These are phyloP conservation scores for Anagyrus pseudococci DNA, from an alignment of 2,888 invertebrate species.

Conservation along the genomic window DNA sequence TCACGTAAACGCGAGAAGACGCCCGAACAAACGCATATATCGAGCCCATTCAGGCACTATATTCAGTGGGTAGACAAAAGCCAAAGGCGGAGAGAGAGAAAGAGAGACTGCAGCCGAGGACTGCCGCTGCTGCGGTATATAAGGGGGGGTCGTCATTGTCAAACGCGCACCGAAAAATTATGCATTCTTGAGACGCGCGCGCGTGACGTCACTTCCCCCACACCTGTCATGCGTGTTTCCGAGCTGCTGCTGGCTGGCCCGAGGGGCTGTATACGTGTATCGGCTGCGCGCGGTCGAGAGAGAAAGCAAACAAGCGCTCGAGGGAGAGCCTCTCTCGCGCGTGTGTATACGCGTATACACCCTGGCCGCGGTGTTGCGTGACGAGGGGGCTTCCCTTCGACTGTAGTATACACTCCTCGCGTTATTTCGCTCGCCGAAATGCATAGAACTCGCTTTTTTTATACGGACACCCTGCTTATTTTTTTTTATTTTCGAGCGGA, in stretches of 20 bases:
- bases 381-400: not conserved
- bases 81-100: too few relatives aligned
- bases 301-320: constrained; percentile 35
- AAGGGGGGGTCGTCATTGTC: not conserved
- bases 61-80: too few relatives aligned
- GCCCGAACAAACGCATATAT: too few relatives aligned
- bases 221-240: constrained; percentile 62
- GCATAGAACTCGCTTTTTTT: too few relatives aligned
- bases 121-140: not conserved
- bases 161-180: constrained; percentile 17
- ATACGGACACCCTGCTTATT: too few relatives aligned
- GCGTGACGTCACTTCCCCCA: constrained; percentile 58
- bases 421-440: too few relatives aligned
- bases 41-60: too few relatives aligned
- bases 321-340: constrained; percentile 12
- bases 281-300: constrained; percentile 52
- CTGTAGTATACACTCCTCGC: not conserved
- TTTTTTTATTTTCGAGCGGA: too few relatives aligned
- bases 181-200: constrained; percentile 44
- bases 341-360: constrained; percentile 10
- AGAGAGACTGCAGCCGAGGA: too few relatives aligned
- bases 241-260: too few relatives aligned
- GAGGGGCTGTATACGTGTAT: too few relatives aligned
- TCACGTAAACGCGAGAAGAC: too few relatives aligned
- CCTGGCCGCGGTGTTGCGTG: constrained; percentile 5